Percentiles rank a stretch among this genome's conserved stretches.
phyloP scores from a whole-genome alignment of 2,113 vertebrate genomes.

The Larimichthys polyactis region DNA sequence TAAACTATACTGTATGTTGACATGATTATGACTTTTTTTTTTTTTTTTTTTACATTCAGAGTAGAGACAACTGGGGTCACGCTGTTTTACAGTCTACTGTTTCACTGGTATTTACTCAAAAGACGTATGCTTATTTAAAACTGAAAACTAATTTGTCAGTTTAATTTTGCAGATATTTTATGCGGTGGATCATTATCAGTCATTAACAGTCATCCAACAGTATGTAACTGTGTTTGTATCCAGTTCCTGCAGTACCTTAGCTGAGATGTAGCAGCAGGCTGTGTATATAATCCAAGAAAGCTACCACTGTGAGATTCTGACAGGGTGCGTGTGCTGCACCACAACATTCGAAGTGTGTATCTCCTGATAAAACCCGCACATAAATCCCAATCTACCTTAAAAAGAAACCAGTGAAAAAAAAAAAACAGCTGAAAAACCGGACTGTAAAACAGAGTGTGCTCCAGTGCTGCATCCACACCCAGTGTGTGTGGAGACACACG shows the following conservation, averaged over 20 bases:
- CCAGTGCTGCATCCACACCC: constrained; percentile 46
- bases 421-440: constrained; percentile 55
- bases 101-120: constrained; percentile 54
- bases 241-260: constrained; percentile 26
- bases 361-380: neutral
- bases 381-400: neutral
- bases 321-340: constrained; percentile 5
- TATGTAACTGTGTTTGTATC: constrained; percentile 3
- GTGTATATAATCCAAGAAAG: constrained; percentile 12
- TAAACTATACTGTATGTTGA: constrained; percentile 71
- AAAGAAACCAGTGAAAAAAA: constrained; percentile 18
- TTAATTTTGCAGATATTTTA: constrained; percentile 21
- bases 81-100: constrained; percentile 64
- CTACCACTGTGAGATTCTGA: constrained; percentile 6
- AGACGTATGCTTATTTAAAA: constrained; percentile 4
- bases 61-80: constrained; percentile 39
- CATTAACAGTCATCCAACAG: neutral
- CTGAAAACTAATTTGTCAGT: too few species aligned
- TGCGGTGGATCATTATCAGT: neutral
- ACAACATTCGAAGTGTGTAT: neutral
- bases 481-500: constrained; percentile 39
- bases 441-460: constrained; percentile 56
- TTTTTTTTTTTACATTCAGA: constrained; percentile 33
- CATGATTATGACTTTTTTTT: constrained; percentile 22
- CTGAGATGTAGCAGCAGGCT: constrained; percentile 27